Conservation (phyloP, 2,888 invertebrate species). For the Ophion ventricosus region DNA sequence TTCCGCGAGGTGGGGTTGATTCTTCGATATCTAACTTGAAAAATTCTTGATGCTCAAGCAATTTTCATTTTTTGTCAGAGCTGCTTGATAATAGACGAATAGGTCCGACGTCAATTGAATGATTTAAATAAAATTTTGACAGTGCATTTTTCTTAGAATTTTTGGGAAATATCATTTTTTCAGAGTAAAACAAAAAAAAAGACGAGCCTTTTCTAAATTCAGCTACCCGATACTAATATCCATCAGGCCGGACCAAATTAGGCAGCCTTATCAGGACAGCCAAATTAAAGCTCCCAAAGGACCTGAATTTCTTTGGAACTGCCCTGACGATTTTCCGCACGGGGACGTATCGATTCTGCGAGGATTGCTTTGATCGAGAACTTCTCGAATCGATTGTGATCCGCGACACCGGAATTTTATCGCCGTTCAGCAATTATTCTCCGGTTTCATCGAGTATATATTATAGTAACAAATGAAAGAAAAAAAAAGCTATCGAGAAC, state of each 20-base stretch:
- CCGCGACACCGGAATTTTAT: conserved; percentile 9
- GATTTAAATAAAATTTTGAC: too few relatives aligned
- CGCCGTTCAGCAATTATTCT: neutral
- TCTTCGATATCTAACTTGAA: neutral
- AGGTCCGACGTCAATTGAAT: too few relatives aligned
- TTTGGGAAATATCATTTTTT: neutral
- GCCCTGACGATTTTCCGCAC: neutral
- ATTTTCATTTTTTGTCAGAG: neutral
- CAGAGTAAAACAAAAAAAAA: too few relatives aligned
- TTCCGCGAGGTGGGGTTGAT: too few relatives aligned
- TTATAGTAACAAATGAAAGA: neutral
- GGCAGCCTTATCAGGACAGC: neutral
- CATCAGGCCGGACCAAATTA: neutral
- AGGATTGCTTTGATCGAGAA: neutral
- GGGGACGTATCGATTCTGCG: neutral
- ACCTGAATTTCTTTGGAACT: neutral
- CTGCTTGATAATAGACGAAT: too few relatives aligned
- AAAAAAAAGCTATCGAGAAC: neutral
- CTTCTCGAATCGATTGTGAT: neutral
- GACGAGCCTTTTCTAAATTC: too few relatives aligned
- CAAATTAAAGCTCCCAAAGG: neutral
- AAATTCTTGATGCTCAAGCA: neutral
- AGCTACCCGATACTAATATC: neutral
- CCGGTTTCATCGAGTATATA: neutral
- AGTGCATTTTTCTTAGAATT: too few relatives aligned